Evolutionary conservation across 2,888 invertebrate species (phyloP).

Genomic region (Microdon myrmicae): DNA sequence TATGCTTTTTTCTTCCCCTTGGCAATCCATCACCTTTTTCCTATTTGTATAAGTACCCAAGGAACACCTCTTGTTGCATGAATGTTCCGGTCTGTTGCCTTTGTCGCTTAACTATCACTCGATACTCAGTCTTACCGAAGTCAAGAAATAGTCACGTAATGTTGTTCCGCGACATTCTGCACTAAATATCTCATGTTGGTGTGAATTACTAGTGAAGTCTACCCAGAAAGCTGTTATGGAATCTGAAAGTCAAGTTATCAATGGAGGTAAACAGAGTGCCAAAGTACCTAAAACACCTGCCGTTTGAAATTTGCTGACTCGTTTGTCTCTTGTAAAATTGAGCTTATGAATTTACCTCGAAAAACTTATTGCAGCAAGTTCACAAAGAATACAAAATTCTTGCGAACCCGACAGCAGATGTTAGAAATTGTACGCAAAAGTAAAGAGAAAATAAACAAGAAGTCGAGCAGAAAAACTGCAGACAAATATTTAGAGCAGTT

Average conservation of each 20-base stretch:
- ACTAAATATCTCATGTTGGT: too few relatives aligned
- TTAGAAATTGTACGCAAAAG: slow-evolving; percentile 1
- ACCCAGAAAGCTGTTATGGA: slow-evolving; percentile 17
- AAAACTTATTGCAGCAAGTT: too few relatives aligned
- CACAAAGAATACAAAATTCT: too few relatives aligned
- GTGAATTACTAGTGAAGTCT: too few relatives aligned
- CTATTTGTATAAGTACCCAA: slow-evolving; percentile 5
- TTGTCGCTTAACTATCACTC: slow-evolving; percentile 48
- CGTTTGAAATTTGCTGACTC: neutral
- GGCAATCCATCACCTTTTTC: slow-evolving; percentile 24
- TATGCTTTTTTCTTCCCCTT: slow-evolving; percentile 9
- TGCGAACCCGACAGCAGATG: too few relatives aligned
- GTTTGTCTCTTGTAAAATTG: too few relatives aligned
- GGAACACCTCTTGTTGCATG: slow-evolving; percentile 19
- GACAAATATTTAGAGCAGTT: slow-evolving; percentile 14
- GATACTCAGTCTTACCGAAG: slow-evolving; percentile 39
- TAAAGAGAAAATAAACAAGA: slow-evolving; percentile 5
- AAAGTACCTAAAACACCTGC: slow-evolving; percentile 25
- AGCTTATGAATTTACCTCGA: too few relatives aligned
- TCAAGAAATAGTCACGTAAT: too few relatives aligned
- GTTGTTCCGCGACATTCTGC: too few relatives aligned
- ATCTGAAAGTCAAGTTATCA: slow-evolving; percentile 20
- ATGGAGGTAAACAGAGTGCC: neutral
- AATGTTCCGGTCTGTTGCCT: slow-evolving; percentile 34
- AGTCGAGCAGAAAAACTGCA: slow-evolving; percentile 7